Conservation (phyloP, 2,797 vertebrate genomes). For the Momotus momota region DNA sequence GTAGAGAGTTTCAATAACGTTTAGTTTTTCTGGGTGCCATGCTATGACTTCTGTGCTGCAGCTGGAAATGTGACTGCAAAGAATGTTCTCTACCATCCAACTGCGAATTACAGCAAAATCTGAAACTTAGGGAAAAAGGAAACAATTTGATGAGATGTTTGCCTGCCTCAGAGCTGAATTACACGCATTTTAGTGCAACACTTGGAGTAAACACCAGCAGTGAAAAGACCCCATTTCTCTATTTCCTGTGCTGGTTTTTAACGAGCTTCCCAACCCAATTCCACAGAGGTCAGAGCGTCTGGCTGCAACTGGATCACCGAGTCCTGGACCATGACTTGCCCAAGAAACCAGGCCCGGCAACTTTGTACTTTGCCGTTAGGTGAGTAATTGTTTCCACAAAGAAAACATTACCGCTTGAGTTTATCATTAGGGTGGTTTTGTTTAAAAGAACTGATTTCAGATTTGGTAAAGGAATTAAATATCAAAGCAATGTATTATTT, state of each 20-base stretch:
- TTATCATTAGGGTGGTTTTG: neutral
- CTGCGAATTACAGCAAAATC: neutral
- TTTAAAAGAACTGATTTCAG: neutral
- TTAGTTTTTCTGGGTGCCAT: neutral
- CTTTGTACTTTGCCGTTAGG: conserved; percentile 93
- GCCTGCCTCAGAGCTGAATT: neutral
- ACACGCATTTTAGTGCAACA: neutral
- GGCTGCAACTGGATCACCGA: conserved; percentile 96
- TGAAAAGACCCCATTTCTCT: neutral
- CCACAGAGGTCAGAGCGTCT: conserved; percentile 91
- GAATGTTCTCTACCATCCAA: accelerated
- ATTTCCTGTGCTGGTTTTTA: neutral
- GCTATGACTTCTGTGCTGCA: neutral
- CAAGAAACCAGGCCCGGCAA: conserved; percentile 87
- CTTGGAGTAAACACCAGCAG: accelerated
- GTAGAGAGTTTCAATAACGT: neutral
- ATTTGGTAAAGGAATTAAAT: conserved; percentile 52
- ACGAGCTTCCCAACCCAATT: neutral
- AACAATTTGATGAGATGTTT: neutral
- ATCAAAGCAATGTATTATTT: neutral
- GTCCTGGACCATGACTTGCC: conserved; percentile 96
- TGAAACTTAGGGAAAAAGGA: neutral
- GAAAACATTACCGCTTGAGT: neutral
- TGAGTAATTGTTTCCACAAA: conserved; percentile 72
- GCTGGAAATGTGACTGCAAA: neutral